These are phyloP conservation scores for Micromussa lordhowensis DNA, from an alignment of 92 coral and sea anemone species.

Conservation along the genomic window DNA sequence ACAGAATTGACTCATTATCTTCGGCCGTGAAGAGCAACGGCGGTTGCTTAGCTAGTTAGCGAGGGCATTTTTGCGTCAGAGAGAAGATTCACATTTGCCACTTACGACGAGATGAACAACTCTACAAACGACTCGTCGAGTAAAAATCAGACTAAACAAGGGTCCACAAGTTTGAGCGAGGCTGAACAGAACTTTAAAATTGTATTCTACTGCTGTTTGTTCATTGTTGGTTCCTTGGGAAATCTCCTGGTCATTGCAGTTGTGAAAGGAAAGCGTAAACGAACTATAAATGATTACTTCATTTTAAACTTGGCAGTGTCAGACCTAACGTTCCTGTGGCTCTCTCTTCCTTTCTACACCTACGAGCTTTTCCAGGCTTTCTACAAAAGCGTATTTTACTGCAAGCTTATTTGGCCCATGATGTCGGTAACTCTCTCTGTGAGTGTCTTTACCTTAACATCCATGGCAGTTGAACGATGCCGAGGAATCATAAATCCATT, in stretches of 20 bases:
- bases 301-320: conserved; percentile 78
- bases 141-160: conserved; percentile 16
- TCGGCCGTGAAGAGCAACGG: neutral
- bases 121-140: neutral
- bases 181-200: conserved; percentile 67
- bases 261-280: conserved; percentile 62
- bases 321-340: conserved; percentile 72
- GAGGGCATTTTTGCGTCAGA: neutral
- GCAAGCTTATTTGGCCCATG: conserved; percentile 85
- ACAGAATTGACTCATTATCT: neutral
- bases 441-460: conserved; percentile 75
- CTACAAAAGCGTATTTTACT: conserved; percentile 69
- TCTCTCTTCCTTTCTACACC: conserved; percentile 74
- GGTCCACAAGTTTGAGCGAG: conserved; percentile 27
- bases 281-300: conserved; percentile 81
- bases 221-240: conserved; percentile 77
- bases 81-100: neutral
- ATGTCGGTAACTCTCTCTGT: conserved; percentile 83
- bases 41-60: neutral
- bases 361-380: conserved; percentile 71
- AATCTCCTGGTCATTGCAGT: conserved; percentile 74
- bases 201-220: conserved; percentile 66
- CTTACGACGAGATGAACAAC: neutral
- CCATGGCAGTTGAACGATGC: conserved; percentile 84
- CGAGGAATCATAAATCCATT: conserved; percentile 81